Evolutionary conservation across 2,113 vertebrate species (phyloP), one percentile per base, ranked within the genome.

Genomic region (Cyanoramphus novaezelandiae): DNA sequence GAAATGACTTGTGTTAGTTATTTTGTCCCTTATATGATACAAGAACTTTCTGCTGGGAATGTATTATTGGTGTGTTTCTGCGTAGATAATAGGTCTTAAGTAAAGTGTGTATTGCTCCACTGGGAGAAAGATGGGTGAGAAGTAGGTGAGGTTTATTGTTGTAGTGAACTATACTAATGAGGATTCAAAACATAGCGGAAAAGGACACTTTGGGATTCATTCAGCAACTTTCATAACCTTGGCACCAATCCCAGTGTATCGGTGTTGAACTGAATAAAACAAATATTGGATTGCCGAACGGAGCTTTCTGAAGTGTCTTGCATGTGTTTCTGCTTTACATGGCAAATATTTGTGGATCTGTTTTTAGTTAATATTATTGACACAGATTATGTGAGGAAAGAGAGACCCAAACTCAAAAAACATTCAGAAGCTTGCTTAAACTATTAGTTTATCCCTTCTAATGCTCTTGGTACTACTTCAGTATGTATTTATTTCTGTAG

Each of bases 351-450:
- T 94, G 67, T 87, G 65, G 83, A 93, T 92, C 60, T 88, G 80
- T 83, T 97, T 97, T 94, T 49, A 94, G 87, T 96, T 96, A 96
- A 96, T 95, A 49, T 82, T 96, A 92, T 83, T 96, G 85, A 92
- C 79, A 92, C 47, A 92, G 76, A 92, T 96, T 96, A 96, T 85
- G 91, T 95, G 93, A 95, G 89, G 87, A 95, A 96, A 95, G 57
- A 79, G 95, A 90, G 92, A 95, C 80, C 39, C 63, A 71, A 90
- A 92, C 65, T 84, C 90, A 77, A 95, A 93, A 94, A 94, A 92
- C 87, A 93, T 95, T 92, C 94, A 93, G 96, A 97, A 96, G 96
- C 94, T 96, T 97, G 71, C 74, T 93, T 95, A 94, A 96, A 96
- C 85, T 75, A 95, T 97, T 97, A 96, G 69, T 85, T 97, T 96